These are phyloP conservation scores for Oryzias dopingdopingensis DNA, from an alignment of 2,797 vertebrate genomes.

Conservation along the genomic window DNA sequence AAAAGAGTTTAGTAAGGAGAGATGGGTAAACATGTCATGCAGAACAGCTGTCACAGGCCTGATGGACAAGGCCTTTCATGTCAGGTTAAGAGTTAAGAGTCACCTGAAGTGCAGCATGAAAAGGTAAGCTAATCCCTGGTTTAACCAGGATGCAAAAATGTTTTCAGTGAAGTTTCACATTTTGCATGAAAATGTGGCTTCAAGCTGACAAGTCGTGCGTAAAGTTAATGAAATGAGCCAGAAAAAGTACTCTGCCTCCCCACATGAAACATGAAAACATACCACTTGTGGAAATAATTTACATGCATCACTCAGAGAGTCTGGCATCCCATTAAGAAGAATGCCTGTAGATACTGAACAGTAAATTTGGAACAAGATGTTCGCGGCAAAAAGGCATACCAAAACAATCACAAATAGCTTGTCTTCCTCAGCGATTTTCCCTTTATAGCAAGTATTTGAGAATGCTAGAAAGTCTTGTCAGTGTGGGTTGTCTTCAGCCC, in stretches of 20 bases:
- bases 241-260: conserved; percentile 15
- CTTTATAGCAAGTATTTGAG: conserved; percentile 49
- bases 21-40: neutral
- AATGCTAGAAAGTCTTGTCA: conserved; percentile 65
- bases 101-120: conserved; percentile 23
- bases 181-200: conserved; percentile 13
- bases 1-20: conserved; percentile 7
- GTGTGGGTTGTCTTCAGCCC: conserved; percentile 53
- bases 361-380: too few relatives aligned
- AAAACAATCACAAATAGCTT: conserved; percentile 13
- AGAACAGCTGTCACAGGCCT: conserved; percentile 34
- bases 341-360: conserved; percentile 22
- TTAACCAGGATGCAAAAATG: conserved; percentile 8
- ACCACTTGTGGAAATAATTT: conserved; percentile 35
- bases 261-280: conserved; percentile 23
- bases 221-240: conserved; percentile 30
- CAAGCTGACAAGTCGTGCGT: conserved; percentile 8
- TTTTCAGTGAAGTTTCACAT: conserved; percentile 3
- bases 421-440: conserved; percentile 24
- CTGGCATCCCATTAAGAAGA: conserved; percentile 34
- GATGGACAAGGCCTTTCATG: conserved; percentile 45
- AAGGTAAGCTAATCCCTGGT: conserved; percentile 30
- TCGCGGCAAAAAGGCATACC: neutral
- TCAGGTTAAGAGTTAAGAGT: conserved; percentile 41
- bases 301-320: conserved; percentile 40